Conservation (phyloP, 2,113 vertebrate genomes). For the Lates calcarifer region DNA sequence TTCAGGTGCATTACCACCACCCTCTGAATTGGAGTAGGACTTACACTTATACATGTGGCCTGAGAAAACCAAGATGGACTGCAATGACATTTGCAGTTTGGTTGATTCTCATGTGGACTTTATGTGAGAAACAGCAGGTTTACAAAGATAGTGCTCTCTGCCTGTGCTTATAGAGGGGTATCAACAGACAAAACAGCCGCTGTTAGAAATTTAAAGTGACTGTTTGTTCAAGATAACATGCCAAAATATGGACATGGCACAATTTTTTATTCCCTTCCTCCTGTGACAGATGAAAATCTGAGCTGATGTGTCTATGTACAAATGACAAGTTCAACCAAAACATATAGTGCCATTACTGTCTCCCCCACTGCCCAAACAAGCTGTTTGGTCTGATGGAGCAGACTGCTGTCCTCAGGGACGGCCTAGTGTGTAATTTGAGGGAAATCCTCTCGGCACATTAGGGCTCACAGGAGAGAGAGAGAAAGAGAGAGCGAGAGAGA, state of each 20-base stretch:
- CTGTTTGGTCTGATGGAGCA: background rate
- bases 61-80: background rate
- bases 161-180: background rate
- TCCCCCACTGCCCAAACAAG: background rate
- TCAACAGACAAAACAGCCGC: background rate
- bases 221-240: conserved; percentile 10
- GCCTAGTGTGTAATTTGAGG: conserved; percentile 17
- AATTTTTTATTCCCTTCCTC: background rate
- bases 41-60: background rate
- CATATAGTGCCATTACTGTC: background rate
- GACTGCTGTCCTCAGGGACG: background rate
- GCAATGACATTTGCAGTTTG: too few relatives aligned
- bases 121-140: background rate
- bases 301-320: background rate
- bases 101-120: background rate
- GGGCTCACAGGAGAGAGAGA: conserved; percentile 32
- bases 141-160: background rate
- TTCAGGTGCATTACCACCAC: too few relatives aligned
- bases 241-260: background rate
- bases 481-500: too few relatives aligned
- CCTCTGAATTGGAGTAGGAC: background rate
- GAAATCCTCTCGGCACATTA: conserved; percentile 40
- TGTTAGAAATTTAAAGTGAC: background rate
- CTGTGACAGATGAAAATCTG: background rate
- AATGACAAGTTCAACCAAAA: background rate